Conservation (phyloP, 2,797 vertebrate genomes). For the Malurus leucopterus region DNA sequence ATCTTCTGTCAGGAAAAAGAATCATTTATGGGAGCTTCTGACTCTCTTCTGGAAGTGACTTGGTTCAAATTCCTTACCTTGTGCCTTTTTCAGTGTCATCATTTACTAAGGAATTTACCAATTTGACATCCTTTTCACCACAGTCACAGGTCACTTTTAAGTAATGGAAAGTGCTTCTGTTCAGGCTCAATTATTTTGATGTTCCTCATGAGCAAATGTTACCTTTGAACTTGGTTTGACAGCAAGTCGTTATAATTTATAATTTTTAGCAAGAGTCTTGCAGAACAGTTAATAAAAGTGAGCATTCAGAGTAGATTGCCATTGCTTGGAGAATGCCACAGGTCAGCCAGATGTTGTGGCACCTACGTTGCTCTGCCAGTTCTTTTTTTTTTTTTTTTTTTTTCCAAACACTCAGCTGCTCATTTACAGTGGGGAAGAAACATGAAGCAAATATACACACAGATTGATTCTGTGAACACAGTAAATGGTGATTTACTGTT, state of each 20-base stretch:
- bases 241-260: neutral
- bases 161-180: neutral
- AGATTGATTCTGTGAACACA: neutral
- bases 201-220: neutral
- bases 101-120: neutral
- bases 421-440: neutral
- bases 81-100: neutral
- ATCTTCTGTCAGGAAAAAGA: neutral
- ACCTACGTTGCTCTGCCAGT: neutral
- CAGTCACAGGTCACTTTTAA: neutral
- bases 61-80: neutral
- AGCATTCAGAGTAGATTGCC: neutral
- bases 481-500: neutral
- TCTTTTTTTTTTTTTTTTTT: neutral
- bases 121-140: neutral
- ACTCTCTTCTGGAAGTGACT: neutral
- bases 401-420: neutral
- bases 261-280: neutral
- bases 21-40: neutral
- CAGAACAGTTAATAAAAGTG: neutral
- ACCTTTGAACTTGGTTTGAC: neutral
- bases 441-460: neutral
- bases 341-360: neutral
- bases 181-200: neutral
- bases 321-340: neutral